These are phyloP conservation scores for Epizoanthus fatuus DNA, from an alignment of 92 coral and sea anemone species.

Conservation along the genomic window DNA sequence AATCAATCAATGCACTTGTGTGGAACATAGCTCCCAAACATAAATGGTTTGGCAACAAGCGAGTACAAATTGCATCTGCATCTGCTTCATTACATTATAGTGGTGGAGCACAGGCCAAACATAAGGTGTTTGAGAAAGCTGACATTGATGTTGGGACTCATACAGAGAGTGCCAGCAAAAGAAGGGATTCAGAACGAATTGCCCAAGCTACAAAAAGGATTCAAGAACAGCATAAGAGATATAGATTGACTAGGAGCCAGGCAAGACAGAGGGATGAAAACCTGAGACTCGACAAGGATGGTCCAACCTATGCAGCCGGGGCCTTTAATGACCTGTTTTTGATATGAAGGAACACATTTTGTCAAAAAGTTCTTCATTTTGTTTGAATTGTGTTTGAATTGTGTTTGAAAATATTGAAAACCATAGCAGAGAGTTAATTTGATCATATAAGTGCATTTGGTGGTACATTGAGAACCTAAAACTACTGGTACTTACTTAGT, in stretches of 20 bases:
- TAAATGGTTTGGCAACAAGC: conserved; percentile 30
- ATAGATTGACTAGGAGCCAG: conserved; percentile 44
- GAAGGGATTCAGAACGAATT: conserved; percentile 50
- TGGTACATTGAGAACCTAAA: conserved; percentile 20
- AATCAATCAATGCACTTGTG: conserved; percentile 65
- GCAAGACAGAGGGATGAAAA: conserved; percentile 60
- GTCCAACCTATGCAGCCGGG: conserved; percentile 41
- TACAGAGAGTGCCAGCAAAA: conserved; percentile 24
- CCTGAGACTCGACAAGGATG: conserved; percentile 25
- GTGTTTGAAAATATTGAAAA: too few relatives aligned
- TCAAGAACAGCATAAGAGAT: conserved; percentile 39
- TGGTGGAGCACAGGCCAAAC: conserved; percentile 43
- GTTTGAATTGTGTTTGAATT: too few relatives aligned
- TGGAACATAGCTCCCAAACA: conserved; percentile 68
- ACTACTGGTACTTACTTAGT: conserved; percentile 12
- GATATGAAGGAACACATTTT: conserved; percentile 20
- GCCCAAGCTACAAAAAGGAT: conserved; percentile 32
- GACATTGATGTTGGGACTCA: conserved; percentile 41
- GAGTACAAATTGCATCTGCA: conserved; percentile 40
- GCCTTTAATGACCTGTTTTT: conserved; percentile 37
- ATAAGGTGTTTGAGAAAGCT: conserved; percentile 44
- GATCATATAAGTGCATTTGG: conserved; percentile 26
- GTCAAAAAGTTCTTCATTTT: neutral
- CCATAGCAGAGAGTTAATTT: neutral
- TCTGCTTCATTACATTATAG: conserved; percentile 48